These are phyloP conservation scores for Porphyrio hochstetteri DNA, from an alignment of 2,113 vertebrate genomes.

Conservation along the genomic window DNA sequence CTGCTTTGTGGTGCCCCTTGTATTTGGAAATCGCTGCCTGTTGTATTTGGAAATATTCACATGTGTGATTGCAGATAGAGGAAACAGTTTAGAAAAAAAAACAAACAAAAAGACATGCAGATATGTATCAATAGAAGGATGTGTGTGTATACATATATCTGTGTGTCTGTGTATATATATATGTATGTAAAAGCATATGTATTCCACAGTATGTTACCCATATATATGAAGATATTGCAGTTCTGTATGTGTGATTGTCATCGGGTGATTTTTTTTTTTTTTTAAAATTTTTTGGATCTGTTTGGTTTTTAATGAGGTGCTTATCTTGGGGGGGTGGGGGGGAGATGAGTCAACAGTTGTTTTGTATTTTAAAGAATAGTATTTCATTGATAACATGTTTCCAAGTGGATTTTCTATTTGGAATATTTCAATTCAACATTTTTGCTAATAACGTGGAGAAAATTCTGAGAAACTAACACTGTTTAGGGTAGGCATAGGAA, in stretches of 20 bases:
- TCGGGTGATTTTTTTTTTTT: neutral
- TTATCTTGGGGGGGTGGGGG: no score
- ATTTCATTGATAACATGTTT: neutral
- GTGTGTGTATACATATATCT: neutral
- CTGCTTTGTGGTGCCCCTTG: neutral
- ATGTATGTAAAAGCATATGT: neutral
- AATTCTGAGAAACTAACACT: neutral
- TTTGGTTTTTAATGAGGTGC: neutral
- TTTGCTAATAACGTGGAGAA: neutral
- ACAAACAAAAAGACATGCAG: neutral
- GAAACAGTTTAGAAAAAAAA: neutral
- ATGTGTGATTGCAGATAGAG: neutral
- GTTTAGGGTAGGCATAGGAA: neutral
- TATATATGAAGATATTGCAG: neutral
- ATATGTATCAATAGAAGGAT: neutral
- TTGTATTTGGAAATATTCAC: neutral
- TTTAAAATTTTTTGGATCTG: no score
- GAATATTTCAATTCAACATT: neutral
- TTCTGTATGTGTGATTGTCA: neutral
- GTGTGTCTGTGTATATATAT: no score
- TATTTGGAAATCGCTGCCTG: no score
- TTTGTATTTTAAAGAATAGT: neutral
- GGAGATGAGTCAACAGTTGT: neutral
- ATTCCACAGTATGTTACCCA: neutral
- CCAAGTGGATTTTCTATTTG: neutral